Evolutionary conservation across 2,113 vertebrate genomes (phyloP), one percentile per base, ranked within the genome.

Genomic region (Bostrychus sinensis): DNA sequence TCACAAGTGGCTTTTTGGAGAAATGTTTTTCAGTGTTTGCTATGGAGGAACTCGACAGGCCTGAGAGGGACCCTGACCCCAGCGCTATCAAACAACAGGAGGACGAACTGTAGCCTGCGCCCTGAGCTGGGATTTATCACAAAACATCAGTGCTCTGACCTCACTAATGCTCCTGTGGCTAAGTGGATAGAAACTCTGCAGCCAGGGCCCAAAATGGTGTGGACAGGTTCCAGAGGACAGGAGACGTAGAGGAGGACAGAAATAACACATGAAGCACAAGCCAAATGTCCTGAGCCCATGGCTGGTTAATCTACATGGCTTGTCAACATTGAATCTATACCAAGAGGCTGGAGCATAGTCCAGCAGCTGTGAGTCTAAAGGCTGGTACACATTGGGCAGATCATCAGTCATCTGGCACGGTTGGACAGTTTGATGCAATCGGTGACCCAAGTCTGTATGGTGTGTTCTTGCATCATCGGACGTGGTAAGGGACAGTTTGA

Each of bases 131-230:
- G 43, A 34, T 41, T 55, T 46, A 38, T 59, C 57, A 36, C 22
- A 17, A 0, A 13, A 57, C 59, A 77, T 66, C 62, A 38, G 55
- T 20, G 46, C 63, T 23, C 23, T 57, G 22, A 36, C 59, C 46
- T 63, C 41, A 19, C 63, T 71, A 30, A 72, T 62, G 43, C 53
- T 68, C 55, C 39, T 54, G 42, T 51, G 19, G 53, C 53, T 39
- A 48, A 37, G 26, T 36, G 43, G 57, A 56, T 48, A 9, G 57
- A 53, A 66, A 72, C 39, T 56, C 57, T 59, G 45, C 14, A 23
- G 51, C 45, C 26, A 58, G 48, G 22, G 36, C 30, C 26, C 70
- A 46, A 57, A 45, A 53, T 30, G 36, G 39, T 45, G 28, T 30
- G 48, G 53, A 60, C 10, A 23, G 10, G 25, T 55, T 13, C 53